Evolutionary conservation across 2,888 invertebrate species (phyloP).

Genomic region (Diaperis boleti): DNA sequence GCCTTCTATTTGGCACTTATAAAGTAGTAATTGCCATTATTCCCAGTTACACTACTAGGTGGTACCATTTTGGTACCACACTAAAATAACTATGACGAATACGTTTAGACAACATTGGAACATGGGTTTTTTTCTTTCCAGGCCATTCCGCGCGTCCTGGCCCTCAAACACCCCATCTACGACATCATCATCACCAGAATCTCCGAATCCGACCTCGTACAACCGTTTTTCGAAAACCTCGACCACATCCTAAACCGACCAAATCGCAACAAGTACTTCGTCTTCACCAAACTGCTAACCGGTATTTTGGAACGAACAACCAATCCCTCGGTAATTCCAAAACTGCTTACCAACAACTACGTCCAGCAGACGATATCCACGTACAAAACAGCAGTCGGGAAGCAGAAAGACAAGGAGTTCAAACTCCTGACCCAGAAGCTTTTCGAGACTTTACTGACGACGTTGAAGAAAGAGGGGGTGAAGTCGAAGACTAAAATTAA

Average conservation of each 20-base stretch:
- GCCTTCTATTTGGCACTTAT: no score
- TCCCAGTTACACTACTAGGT: no score
- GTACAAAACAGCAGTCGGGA: constrained; percentile 72
- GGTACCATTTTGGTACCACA: no score
- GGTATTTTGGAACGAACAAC: constrained; percentile 67
- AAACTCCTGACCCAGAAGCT: constrained; percentile 71
- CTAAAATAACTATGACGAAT: no score
- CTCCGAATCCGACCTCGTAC: constrained; percentile 68
- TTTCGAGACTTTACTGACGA: constrained; percentile 68
- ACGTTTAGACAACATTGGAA: no score
- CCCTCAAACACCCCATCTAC: constrained; percentile 75
- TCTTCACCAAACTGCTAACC: constrained; percentile 72
- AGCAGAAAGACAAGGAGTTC: constrained; percentile 71
- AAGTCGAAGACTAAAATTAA: constrained; percentile 70
- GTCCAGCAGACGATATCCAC: constrained; percentile 74
- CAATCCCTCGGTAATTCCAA: constrained; percentile 67
- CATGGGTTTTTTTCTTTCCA: no score
- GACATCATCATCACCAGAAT: constrained; percentile 71
- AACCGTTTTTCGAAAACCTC: constrained; percentile 71
- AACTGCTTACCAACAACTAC: constrained; percentile 74
- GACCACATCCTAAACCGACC: constrained; percentile 68
- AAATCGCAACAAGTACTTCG: constrained; percentile 72
- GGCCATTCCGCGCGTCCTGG: constrained; percentile 72
- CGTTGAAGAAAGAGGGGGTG: constrained; percentile 68
- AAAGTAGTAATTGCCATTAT: no score